Conservation (phyloP, 2,797 vertebrate genomes). For the Lemur catta region DNA sequence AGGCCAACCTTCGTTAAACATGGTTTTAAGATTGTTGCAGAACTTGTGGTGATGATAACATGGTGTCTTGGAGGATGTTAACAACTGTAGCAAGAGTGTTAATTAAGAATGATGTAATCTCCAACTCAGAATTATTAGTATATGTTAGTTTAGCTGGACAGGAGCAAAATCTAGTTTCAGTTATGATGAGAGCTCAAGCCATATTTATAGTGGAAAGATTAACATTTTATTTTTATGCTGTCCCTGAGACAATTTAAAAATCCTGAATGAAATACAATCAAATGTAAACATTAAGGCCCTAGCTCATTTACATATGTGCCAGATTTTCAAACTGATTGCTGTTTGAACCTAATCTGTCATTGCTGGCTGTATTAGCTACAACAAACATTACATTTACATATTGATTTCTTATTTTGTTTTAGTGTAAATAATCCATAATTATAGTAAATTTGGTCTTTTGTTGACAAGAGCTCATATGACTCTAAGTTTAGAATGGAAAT, state of each 20-base stretch:
- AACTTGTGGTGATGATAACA: conserved; percentile 75
- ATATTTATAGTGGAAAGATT: conserved; percentile 73
- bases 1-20: conserved; percentile 61
- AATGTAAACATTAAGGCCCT: conserved; percentile 85
- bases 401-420: conserved; percentile 99
- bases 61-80: conserved; percentile 73
- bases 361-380: conserved; percentile 97
- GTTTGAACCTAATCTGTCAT: conserved; percentile 89
- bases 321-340: conserved; percentile 88
- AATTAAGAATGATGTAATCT: conserved; percentile 83
- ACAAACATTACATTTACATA: conserved; percentile 99
- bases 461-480: conserved; percentile 99
- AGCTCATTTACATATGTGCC: conserved; percentile 92
- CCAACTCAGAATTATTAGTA: conserved; percentile 78
- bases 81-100: conserved; percentile 84
- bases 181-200: conserved; percentile 81
- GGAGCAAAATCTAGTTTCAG: conserved; percentile 80
- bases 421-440: conserved; percentile 99
- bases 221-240: conserved; percentile 84
- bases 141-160: conserved; percentile 82
- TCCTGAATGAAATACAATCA: conserved; percentile 85
- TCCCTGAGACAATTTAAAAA: conserved; percentile 85
- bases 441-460: conserved; percentile 99
- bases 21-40: conserved; percentile 74
- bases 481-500: conserved; percentile 97